Conservation (phyloP, 2,888 invertebrate genomes). For the Mesorhabditis belari region DNA sequence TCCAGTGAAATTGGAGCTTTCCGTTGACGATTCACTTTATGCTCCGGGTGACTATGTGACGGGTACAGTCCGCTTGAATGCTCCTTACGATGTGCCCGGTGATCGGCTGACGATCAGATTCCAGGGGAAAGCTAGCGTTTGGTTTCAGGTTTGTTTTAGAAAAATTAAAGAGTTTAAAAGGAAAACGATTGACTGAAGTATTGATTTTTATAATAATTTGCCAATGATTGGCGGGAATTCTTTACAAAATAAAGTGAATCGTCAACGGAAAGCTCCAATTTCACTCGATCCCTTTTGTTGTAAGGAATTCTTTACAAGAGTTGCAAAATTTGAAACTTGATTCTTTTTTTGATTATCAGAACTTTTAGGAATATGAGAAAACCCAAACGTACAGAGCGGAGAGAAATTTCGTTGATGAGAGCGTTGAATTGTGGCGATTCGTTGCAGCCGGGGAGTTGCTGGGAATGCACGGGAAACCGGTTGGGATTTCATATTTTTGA, state of each 20-base stretch:
- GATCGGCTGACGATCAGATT: background rate
- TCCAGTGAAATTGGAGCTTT: background rate
- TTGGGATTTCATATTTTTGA: too few species aligned
- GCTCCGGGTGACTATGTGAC: background rate
- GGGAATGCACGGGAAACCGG: background rate
- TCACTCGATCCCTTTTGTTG: background rate
- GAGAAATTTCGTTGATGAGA: background rate
- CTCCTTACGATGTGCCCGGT: background rate
- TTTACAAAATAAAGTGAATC: background rate
- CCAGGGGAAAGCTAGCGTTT: background rate
- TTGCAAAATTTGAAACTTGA: too few species aligned
- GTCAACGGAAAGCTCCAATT: background rate
- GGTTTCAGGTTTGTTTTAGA: background rate
- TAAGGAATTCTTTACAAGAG: too few species aligned
- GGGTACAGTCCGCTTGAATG: background rate
- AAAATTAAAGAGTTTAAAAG: too few species aligned
- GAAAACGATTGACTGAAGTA: too few species aligned
- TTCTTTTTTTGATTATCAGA: too few species aligned
- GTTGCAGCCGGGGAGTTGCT: background rate
- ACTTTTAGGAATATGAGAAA: background rate
- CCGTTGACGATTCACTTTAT: background rate
- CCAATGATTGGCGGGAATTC: too few species aligned
- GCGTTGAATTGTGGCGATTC: background rate
- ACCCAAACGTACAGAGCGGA: background rate
- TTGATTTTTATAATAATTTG: too few species aligned